phyloP scores from a whole-genome alignment of 2,113 vertebrate genomes.

The Corythoichthys haematopterus region DNA sequence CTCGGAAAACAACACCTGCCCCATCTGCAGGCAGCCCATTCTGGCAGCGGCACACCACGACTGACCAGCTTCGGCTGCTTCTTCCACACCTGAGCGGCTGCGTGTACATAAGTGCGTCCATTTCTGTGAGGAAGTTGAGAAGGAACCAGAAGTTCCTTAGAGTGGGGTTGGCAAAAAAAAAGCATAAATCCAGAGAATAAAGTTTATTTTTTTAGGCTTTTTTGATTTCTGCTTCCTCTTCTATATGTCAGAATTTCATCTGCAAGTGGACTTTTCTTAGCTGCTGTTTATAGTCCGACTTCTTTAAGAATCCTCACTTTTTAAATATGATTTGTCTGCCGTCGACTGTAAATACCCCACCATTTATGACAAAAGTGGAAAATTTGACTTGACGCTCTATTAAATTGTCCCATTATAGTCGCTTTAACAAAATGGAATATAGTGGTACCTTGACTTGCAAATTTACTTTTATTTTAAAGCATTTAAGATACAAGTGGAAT shows the following conservation, averaged over 20 bases:
- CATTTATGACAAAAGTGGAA: conserved; percentile 24
- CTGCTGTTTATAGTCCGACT: conserved; percentile 46
- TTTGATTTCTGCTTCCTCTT: conserved; percentile 48
- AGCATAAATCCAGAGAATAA: conserved; percentile 72
- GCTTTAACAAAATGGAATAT: background rate
- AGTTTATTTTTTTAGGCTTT: conserved; percentile 79
- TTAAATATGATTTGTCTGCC: conserved; percentile 41
- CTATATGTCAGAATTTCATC: conserved; percentile 1
- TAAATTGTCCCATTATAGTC: conserved; percentile 44
- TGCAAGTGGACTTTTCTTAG: conserved; percentile 49
- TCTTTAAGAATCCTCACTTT: conserved; percentile 44
- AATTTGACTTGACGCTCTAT: conserved; percentile 42
- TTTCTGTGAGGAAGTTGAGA: conserved; percentile 39
- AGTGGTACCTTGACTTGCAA: background rate
- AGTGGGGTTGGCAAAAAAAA: conserved; percentile 16
- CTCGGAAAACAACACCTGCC: conserved; percentile 94
- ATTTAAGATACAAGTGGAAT: background rate
- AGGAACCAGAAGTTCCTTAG: conserved; percentile 64
- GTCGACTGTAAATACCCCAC: conserved; percentile 68
- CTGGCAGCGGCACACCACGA: conserved; percentile 65
- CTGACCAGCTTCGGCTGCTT: conserved; percentile 56
- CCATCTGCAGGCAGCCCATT: conserved; percentile 88
- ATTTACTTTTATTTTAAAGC: background rate
- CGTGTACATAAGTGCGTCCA: conserved; percentile 72
- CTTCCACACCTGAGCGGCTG: conserved; percentile 42